Percentiles rank a stretch among this genome's conserved stretches.
Conservation (phyloP, 2,113 vertebrate species). For the Ameiurus melas region DNA sequence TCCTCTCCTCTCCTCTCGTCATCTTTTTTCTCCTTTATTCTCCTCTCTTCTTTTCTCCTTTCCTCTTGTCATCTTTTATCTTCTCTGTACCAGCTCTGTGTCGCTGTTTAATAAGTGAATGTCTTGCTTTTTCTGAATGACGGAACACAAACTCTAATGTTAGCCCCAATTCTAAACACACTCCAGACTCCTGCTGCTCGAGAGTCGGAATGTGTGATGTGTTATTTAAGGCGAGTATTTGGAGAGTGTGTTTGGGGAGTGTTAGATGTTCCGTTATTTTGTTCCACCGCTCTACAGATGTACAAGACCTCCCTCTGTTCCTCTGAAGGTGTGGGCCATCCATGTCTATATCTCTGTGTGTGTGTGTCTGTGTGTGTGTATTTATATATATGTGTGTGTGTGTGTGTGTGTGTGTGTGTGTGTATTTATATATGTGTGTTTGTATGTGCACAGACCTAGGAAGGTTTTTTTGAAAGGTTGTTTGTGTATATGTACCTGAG, state of each 20-base stretch:
- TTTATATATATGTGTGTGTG: background rate
- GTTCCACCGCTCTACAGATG: constrained; percentile 33
- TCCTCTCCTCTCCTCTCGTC: background rate
- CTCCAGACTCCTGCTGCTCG: background rate
- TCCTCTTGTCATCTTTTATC: background rate
- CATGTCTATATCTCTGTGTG: background rate
- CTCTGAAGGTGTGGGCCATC: background rate
- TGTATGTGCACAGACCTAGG: background rate
- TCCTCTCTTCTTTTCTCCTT: constrained; percentile 12
- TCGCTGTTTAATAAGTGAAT: background rate
- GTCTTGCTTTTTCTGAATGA: background rate
- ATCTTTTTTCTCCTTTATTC: background rate
- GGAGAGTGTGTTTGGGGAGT: background rate
- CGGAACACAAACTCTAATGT: background rate
- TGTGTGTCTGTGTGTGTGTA: constrained; percentile 13
- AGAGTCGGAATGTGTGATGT: constrained; percentile 11
- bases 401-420: background rate
- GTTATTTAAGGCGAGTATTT: background rate
- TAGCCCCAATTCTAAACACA: background rate
- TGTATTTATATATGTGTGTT: background rate
- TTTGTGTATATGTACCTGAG: background rate
- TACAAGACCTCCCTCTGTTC: constrained; percentile 35
- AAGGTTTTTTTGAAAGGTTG: too few relatives aligned
- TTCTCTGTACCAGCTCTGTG: background rate
- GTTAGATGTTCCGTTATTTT: constrained; percentile 33